phyloP scores from a whole-genome alignment of 1,140 invertebrate species.

The Neotoxoptera formosana region DNA sequence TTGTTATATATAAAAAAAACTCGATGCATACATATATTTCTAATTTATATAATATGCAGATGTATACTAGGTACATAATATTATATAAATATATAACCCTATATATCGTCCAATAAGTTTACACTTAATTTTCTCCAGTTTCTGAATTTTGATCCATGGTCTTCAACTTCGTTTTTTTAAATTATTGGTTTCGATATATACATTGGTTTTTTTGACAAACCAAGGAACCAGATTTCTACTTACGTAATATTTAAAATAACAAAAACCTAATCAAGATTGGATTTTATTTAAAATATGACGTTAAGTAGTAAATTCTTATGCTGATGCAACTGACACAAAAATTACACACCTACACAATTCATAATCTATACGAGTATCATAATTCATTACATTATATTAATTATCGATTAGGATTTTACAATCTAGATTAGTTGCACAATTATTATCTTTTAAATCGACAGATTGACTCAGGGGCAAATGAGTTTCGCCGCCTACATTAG shows the following conservation, averaged over 20 bases:
- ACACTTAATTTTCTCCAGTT: neutral
- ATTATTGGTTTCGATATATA: neutral
- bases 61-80: neutral
- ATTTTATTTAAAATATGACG: neutral
- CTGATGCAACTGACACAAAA: neutral
- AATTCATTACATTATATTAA: neutral
- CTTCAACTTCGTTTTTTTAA: neutral
- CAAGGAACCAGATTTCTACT: neutral
- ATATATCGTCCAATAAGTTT: neutral
- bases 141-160: neutral
- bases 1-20: neutral
- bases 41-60: too few species aligned
- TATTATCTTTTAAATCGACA: too few species aligned
- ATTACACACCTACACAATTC: neutral
- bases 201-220: too few species aligned
- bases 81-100: neutral
- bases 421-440: neutral
- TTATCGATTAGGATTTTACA: neutral
- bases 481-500: neutral
- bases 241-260: neutral
- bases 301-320: neutral
- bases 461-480: neutral
- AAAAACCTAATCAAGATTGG: neutral
- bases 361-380: neutral
- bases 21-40: too few species aligned